Evolutionary conservation across 2,797 vertebrate genomes (phyloP), one percentile per base, ranked within the genome.

Genomic region (Hydrolagus colliei): DNA sequence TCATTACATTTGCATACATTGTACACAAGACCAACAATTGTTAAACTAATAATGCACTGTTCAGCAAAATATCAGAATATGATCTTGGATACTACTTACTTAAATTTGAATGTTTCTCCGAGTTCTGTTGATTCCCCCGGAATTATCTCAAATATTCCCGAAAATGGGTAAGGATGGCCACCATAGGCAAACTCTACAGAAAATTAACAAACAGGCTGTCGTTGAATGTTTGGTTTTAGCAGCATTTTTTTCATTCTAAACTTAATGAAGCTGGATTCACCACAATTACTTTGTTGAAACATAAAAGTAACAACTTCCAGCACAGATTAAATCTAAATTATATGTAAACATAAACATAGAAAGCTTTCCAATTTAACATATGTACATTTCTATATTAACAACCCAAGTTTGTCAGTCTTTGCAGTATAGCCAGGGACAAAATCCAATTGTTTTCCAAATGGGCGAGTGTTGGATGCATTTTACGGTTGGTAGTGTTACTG

Each of bases 41-140:
- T 52, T 52, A 52, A 52, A 52, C 1, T 52, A 52, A 52, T 52
- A 52, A 3, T 52, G 41, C 41, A 52, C 6, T 52, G 2, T 52
- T 52, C 41, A 52, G 89, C 86, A 89, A 87, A 4, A 89, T 52
- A 52, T 52, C 6, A 52, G 6, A 52, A 52, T 52, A 52, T 52
- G 41, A 52, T 6, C 86, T 78, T 84, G 71, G 84, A 88, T 87
- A 89, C 72, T 75, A 95, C 96, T 96, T 94, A 99, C 98, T 99
- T 99, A 93, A 99, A 99, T 93, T 98, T 98, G 92, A 99, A 99
- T 12, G 97, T 99, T 91, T 99, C 98, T 89, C 98, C 98, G 61
- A 99, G 95, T 90, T 99, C 98, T 13, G 96, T 96, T 89, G 97
- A 97, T 89, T 99, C 97, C 87, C 97, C 96, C 84, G 98, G 98